Conservation (phyloP, 92 coral and sea anemone species). For the Porites rus region DNA sequence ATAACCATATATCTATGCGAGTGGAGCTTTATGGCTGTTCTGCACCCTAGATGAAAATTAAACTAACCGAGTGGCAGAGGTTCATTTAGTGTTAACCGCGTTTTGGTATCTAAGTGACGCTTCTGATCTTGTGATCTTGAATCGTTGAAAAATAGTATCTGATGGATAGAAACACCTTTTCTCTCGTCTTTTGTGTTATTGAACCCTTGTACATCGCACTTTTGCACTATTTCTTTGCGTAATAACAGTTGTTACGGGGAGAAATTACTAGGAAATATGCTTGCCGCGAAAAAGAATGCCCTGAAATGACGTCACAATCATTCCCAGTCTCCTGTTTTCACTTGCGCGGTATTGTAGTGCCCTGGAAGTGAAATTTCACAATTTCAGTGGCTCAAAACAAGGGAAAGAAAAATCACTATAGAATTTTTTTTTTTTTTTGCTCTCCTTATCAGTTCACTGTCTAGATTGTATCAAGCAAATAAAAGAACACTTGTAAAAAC, state of each 20-base stretch:
- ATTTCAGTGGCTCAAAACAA: too few relatives aligned
- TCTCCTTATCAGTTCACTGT: too few relatives aligned
- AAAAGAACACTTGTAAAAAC: too few relatives aligned
- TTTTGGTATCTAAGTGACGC: neutral
- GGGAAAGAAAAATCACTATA: too few relatives aligned
- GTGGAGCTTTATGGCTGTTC: conserved; percentile 27
- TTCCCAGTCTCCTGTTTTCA: neutral
- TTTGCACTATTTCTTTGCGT: neutral
- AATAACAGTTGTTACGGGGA: too few relatives aligned
- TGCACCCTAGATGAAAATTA: neutral
- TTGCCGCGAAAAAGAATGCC: too few relatives aligned
- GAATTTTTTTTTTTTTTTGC: too few relatives aligned
- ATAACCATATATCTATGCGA: conserved; percentile 12
- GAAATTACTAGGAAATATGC: too few relatives aligned
- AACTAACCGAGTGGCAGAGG: too few relatives aligned
- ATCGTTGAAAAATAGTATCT: conserved; percentile 1
- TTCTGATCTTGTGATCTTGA: neutral
- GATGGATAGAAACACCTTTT: neutral
- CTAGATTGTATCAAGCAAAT: too few relatives aligned
- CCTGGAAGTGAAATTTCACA: neutral
- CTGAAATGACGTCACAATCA: too few relatives aligned
- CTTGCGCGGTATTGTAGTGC: neutral
- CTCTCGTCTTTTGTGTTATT: neutral
- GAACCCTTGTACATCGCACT: neutral
- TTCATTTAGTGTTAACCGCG: too few relatives aligned